Evolutionary conservation across 2,797 vertebrate genomes (phyloP).

Genomic region (Argya squamiceps): DNA sequence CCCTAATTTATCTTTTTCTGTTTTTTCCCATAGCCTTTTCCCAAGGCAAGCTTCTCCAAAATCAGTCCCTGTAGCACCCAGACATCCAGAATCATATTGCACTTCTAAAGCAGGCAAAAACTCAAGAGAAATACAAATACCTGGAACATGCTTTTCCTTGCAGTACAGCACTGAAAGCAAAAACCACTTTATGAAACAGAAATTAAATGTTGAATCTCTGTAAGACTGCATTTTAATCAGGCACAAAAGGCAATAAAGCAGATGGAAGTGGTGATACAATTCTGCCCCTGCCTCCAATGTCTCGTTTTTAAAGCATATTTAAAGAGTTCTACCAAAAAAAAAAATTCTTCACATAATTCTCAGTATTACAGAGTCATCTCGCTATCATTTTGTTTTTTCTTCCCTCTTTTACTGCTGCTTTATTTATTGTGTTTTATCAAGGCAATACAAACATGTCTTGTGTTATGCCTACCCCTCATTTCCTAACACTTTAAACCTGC

Average conservation of each 20-base stretch:
- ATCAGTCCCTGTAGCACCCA: neutral
- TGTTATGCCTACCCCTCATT: neutral
- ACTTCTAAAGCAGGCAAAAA: neutral
- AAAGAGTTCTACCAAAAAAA: neutral
- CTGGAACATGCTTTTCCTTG: neutral
- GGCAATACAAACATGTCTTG: neutral
- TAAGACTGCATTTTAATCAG: neutral
- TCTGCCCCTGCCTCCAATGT: neutral
- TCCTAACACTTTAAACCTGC: neutral
- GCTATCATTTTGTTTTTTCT: neutral
- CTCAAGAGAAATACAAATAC: neutral
- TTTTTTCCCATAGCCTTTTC: neutral
- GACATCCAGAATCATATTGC: neutral
- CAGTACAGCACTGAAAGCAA: neutral
- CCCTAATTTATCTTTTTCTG: neutral
- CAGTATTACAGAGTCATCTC: neutral
- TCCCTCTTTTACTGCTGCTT: neutral
- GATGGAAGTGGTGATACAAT: neutral
- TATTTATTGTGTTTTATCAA: neutral
- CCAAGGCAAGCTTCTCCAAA: neutral
- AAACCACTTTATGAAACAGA: neutral
- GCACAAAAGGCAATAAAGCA: neutral
- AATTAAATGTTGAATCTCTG: neutral
- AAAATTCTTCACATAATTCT: neutral
- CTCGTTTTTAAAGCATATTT: neutral